Percentiles rank a stretch among this genome's conserved stretches.
Conservation (phyloP, 2,113 vertebrate species). For the Fregetta grallaria region DNA sequence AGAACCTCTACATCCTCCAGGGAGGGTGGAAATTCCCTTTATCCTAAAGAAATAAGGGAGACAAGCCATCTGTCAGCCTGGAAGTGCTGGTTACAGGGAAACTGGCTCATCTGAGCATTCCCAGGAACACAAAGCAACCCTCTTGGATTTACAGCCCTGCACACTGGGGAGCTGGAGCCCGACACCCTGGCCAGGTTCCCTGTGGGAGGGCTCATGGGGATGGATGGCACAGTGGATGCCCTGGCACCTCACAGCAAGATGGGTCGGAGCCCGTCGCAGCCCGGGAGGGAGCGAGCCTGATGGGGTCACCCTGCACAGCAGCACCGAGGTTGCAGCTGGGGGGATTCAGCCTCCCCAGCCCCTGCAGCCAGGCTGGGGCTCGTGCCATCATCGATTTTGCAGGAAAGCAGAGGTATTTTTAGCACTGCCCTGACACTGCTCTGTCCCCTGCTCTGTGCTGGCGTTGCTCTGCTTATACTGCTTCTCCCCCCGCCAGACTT, state of each 20-base stretch:
- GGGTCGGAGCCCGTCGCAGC: neutral
- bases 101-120: neutral
- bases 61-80: neutral
- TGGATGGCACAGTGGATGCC: neutral
- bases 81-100: neutral
- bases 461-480: neutral
- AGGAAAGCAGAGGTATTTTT: slow-evolving; percentile 66
- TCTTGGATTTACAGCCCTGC: neutral
- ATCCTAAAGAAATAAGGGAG: neutral
- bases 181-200: rapidly evolving
- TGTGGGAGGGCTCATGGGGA: neutral
- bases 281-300: neutral
- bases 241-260: neutral
- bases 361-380: neutral
- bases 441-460: neutral
- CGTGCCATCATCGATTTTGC: slow-evolving; percentile 53
- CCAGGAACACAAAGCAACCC: rapidly evolving
- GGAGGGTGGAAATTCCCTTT: neutral
- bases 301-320: neutral
- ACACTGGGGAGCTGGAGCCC: neutral
- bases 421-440: neutral
- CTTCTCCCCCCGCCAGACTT: neutral
- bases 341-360: neutral
- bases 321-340: slow-evolving; percentile 12
- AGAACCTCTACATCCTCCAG: neutral